Evolutionary conservation across 2,888 invertebrate species (phyloP), one percentile per base, ranked within the genome.

Genomic region (Eudasyphora cyanicolor): DNA sequence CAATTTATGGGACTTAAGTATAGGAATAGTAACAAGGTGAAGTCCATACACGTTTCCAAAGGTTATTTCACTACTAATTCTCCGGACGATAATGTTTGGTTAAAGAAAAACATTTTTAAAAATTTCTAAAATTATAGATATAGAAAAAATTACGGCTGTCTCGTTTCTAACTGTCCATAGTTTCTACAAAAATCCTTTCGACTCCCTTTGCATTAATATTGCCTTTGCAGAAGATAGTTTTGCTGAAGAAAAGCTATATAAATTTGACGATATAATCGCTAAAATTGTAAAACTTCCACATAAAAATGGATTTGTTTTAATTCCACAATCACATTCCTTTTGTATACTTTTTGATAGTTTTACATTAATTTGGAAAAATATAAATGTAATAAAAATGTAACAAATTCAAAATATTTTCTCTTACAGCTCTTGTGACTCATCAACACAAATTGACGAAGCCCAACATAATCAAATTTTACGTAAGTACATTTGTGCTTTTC

Each of bases 61-160:
- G 70, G 29, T 0, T 24, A 17, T n/a, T 70, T 51, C 17, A 29
- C 17, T n/a, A 2, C 17, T 8, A 54, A 38, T 19, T 21, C 12
- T 19, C 71, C 71, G 3, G 54, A 71, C 21, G 32, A 54, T 54
- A 54, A 17, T 71, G 71, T 24, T 14, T 71, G 6, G 19, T 32
- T 19, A 29, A 54, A 6, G 2, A n/a, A 21, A n/a, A 12, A 10
- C 12, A 6, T 71, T 71, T 21, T 17, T 71, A 1, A 27, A 51
- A 19, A 54, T 54, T 4, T 35, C 71, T 32, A 17, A 71, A 71
- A 71, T 71, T 54, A 35, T 71, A 45, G n/a, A 51, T 32, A 17
- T 5, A 54, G 1, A 19, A 19, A 0, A 32, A 7, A 19, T 71
- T 71, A 7, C 2, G 10, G 51, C 51, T 2, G 0, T 32, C 32